Conservation (phyloP, 2,888 invertebrate genomes). For the Lydus trimaculatus region DNA sequence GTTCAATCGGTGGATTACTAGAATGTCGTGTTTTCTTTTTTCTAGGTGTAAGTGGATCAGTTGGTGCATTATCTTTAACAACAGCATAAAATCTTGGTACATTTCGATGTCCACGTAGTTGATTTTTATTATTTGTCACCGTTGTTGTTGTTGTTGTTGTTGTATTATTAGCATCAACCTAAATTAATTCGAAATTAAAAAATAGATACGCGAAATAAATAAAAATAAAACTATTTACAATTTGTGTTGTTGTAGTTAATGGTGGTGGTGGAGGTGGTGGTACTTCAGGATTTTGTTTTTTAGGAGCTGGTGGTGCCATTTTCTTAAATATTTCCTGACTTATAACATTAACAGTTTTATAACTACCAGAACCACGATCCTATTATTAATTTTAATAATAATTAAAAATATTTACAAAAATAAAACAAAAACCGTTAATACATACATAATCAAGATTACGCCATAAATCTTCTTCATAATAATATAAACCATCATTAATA, state of each 20-base stretch:
- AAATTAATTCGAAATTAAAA: slow-evolving; percentile 15
- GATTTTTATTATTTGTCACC: slow-evolving; percentile 33
- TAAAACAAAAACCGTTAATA: slow-evolving; percentile 3
- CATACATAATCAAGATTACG: slow-evolving; percentile 60
- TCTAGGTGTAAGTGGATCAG: slow-evolving; percentile 73
- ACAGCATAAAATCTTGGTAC: slow-evolving; percentile 95
- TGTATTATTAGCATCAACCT: slow-evolving; percentile 33
- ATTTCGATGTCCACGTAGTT: slow-evolving; percentile 59
- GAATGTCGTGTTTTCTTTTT: slow-evolving; percentile 93
- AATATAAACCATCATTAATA: slow-evolving; percentile 95
- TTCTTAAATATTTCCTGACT: slow-evolving; percentile 89
- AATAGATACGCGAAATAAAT: neutral
- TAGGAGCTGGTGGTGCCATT: slow-evolving; percentile 71
- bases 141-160: too few relatives aligned
- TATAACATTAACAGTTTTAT: slow-evolving; percentile 88
- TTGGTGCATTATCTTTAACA: slow-evolving; percentile 73
- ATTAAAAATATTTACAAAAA: neutral
- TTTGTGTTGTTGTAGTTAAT: slow-evolving; percentile 77
- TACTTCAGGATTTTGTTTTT: slow-evolving; percentile 74
- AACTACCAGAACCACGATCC: slow-evolving; percentile 66
- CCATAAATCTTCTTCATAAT: slow-evolving; percentile 97
- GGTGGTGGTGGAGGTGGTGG: slow-evolving; percentile 87
- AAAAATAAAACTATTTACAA: neutral
- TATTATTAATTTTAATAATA: slow-evolving; percentile 43
- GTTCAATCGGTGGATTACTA: slow-evolving; percentile 91